Evolutionary conservation across 2,113 vertebrate genomes (phyloP).

Genomic region (Plecotus auritus): DNA sequence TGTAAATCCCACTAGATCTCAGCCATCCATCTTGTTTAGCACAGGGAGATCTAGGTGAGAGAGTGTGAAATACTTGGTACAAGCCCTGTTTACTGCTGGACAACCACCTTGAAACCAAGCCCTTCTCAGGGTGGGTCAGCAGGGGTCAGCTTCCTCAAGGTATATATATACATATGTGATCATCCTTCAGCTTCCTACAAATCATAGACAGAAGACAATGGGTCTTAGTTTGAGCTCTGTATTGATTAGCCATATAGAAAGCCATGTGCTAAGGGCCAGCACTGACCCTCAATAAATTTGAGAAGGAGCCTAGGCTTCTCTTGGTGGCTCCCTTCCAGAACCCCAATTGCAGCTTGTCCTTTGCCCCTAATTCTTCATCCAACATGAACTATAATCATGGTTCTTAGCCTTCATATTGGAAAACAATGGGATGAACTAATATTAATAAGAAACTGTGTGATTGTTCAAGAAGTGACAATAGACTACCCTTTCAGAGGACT

Average conservation of each 20-base stretch:
- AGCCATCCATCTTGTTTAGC: conserved; percentile 1
- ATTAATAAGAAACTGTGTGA: not conserved
- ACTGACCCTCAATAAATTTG: not conserved
- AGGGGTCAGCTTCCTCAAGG: not conserved
- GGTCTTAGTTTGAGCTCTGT: not conserved
- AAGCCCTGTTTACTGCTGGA: not conserved
- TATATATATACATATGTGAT: not conserved
- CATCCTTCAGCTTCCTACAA: not conserved
- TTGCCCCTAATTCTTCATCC: not conserved
- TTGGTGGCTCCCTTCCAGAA: not conserved
- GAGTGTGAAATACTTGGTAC: not conserved
- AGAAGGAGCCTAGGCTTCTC: not conserved
- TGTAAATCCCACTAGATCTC: not conserved
- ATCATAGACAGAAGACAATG: not conserved
- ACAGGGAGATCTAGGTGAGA: not conserved
- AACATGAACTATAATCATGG: not conserved
- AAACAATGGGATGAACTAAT: conserved; percentile 9
- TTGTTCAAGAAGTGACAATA: not conserved
- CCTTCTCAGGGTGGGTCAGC: not conserved
- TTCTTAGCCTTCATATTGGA: conserved; percentile 10
- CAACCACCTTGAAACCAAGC: not conserved
- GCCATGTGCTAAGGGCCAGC: not conserved
- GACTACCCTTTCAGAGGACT: not conserved
- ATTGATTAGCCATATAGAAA: not conserved
- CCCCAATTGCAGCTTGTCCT: not conserved